Conservation (phyloP, 2,888 invertebrate genomes). For the Cantharis rustica region DNA sequence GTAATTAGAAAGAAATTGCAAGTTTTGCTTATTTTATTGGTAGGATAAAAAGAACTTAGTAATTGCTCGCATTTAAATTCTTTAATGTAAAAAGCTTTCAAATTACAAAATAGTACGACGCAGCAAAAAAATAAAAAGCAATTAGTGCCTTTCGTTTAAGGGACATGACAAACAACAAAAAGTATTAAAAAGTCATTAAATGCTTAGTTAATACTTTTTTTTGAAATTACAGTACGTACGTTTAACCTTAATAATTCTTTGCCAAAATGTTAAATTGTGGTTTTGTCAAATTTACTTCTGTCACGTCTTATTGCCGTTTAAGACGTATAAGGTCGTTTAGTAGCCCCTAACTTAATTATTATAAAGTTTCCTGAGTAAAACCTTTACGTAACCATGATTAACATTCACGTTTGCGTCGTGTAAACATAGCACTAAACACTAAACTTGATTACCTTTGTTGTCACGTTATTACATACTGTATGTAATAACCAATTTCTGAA, state of each 20-base stretch:
- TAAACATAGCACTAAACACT: slow-evolving; percentile 13
- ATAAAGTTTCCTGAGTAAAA: slow-evolving; percentile 41
- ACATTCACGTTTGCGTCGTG: slow-evolving; percentile 33
- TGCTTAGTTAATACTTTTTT: not conserved
- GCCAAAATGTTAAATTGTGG: slow-evolving; percentile 1
- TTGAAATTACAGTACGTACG: not conserved
- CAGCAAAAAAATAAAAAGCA: slow-evolving; percentile 24
- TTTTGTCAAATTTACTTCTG: slow-evolving; percentile 39
- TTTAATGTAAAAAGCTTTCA: slow-evolving; percentile 26
- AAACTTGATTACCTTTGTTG: not conserved
- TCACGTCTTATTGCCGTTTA: slow-evolving; percentile 37
- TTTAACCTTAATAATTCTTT: not conserved
- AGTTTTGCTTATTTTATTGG: slow-evolving; percentile 28
- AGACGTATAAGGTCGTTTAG: slow-evolving; percentile 39
- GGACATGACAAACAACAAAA: slow-evolving; percentile 18
- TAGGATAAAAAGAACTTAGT: slow-evolving; percentile 20
- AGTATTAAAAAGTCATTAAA: slow-evolving; percentile 26
- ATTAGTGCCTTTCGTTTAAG: slow-evolving; percentile 22
- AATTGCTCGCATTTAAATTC: slow-evolving; percentile 29
- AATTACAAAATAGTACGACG: slow-evolving; percentile 22
- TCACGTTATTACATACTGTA: slow-evolving; percentile 3
- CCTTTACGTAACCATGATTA: slow-evolving; percentile 37
- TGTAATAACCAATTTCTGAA: not conserved
- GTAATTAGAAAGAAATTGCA: not conserved
- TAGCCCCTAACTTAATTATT: slow-evolving; percentile 40